A percentile compares a stretch with the other conserved stretches of the same genome.
phyloP scores from a whole-genome alignment of 2,888 invertebrate genomes.

The Agrilus cyanescens region DNA sequence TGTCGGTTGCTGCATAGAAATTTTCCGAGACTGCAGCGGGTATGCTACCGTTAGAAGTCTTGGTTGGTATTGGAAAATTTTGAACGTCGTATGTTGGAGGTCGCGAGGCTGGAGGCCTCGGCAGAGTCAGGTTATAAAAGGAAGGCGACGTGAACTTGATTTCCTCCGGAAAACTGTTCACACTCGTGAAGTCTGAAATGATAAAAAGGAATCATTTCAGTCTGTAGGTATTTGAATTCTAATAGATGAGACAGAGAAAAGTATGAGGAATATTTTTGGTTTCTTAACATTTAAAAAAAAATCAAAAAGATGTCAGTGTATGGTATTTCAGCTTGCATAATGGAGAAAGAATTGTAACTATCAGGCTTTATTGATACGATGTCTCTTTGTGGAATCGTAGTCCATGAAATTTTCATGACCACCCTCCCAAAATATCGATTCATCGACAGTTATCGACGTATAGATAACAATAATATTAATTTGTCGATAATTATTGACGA shows the following conservation, averaged over 20 bases:
- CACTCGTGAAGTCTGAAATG: constrained; percentile 43
- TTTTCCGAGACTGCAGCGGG: constrained; percentile 38
- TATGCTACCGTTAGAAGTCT: constrained; percentile 16
- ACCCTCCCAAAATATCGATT: no score
- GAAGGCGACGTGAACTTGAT: constrained; percentile 41
- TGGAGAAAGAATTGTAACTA: no score
- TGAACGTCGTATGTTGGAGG: constrained; percentile 38
- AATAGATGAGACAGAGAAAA: neutral
- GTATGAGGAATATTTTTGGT: no score
- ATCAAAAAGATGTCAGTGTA: no score
- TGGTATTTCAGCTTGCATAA: no score
- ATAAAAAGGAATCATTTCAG: constrained; percentile 5
- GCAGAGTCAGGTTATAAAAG: constrained; percentile 41
- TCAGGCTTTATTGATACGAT: no score
- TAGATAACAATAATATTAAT: no score
- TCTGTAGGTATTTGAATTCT: neutral
- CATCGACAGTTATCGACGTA: no score
- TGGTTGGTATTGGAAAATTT: constrained; percentile 31
- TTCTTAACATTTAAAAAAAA: no score
- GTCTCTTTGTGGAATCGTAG: no score
- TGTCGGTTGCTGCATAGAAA: constrained; percentile 71
- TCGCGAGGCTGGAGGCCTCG: constrained; percentile 37
- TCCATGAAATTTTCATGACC: no score
- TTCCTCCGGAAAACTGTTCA: constrained; percentile 44
- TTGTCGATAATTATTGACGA: no score